Evolutionary conservation across 1,140 invertebrate species (phyloP).

Genomic region (Papilio helenus): DNA sequence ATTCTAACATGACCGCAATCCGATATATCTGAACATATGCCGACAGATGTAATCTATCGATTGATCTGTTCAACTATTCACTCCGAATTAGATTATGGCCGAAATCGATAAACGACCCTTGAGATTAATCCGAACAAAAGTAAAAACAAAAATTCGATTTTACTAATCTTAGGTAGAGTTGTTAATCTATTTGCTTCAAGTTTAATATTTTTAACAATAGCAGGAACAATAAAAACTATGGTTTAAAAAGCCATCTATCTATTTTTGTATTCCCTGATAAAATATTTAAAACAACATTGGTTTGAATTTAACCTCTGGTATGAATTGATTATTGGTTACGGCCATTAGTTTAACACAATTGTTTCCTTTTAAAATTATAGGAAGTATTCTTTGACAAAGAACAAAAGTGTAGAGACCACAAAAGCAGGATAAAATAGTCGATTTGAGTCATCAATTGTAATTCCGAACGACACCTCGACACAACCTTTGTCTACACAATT

Average conservation of each 20-base stretch:
- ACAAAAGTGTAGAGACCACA: conserved; percentile 10
- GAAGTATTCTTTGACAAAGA: conserved; percentile 24
- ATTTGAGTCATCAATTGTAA: not conserved
- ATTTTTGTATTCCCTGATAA: not conserved
- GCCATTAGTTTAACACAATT: not conserved
- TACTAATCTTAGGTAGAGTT: not conserved
- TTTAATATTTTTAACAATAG: not conserved
- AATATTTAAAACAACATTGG: not conserved
- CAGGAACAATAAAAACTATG: not conserved
- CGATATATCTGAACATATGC: conserved; percentile 11
- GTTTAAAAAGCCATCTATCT: not conserved
- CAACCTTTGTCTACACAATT: conserved; percentile 26
- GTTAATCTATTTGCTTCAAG: not conserved
- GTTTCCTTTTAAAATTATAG: not conserved
- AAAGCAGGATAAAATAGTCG: conserved; percentile 11
- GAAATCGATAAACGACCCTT: not conserved
- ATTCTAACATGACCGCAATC: conserved; percentile 30
- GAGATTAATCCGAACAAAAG: not conserved
- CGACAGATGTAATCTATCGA: not conserved
- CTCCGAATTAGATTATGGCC: not conserved
- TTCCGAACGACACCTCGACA: not conserved
- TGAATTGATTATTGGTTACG: not conserved
- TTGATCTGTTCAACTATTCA: not conserved
- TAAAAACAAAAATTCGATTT: not conserved
- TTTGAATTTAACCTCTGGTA: not conserved